Evolutionary conservation across 1,140 invertebrate genomes (phyloP).

Genomic region (Trachelipus rathkii): DNA sequence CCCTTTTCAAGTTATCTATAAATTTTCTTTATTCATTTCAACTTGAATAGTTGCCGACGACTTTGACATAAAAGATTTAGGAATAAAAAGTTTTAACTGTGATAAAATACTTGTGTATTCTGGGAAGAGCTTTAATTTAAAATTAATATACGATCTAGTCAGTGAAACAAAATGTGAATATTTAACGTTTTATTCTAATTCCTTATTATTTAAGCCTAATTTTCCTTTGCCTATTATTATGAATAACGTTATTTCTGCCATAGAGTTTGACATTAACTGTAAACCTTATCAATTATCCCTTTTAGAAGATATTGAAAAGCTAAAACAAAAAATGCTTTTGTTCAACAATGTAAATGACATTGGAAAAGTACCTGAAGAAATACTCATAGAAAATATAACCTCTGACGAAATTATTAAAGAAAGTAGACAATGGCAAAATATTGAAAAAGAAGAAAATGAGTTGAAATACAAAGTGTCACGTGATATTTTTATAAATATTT

Average conservation of each 20-base stretch:
- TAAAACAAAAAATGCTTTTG: background rate
- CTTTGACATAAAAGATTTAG: background rate
- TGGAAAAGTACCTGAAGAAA: background rate
- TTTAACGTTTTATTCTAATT: background rate
- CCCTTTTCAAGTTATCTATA: no score
- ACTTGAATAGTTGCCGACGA: background rate
- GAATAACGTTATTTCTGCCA: background rate
- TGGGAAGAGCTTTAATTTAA: background rate
- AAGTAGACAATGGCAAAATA: conserved; percentile 1
- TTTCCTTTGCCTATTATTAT: background rate
- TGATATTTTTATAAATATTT: background rate
- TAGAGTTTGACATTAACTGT: background rate
- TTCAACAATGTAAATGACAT: background rate
- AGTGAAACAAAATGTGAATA: background rate
- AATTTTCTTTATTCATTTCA: background rate
- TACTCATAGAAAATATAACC: background rate
- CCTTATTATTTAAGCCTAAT: background rate
- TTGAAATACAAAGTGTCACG: background rate
- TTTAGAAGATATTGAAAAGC: background rate
- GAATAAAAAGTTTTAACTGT: background rate
- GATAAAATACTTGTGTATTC: conserved; percentile 1
- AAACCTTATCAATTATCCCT: background rate
- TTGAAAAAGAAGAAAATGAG: background rate
- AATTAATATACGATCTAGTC: background rate
- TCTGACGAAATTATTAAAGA: background rate